Conservation (phyloP, 2,888 invertebrate genomes). For the Scaptomyza parva region DNA sequence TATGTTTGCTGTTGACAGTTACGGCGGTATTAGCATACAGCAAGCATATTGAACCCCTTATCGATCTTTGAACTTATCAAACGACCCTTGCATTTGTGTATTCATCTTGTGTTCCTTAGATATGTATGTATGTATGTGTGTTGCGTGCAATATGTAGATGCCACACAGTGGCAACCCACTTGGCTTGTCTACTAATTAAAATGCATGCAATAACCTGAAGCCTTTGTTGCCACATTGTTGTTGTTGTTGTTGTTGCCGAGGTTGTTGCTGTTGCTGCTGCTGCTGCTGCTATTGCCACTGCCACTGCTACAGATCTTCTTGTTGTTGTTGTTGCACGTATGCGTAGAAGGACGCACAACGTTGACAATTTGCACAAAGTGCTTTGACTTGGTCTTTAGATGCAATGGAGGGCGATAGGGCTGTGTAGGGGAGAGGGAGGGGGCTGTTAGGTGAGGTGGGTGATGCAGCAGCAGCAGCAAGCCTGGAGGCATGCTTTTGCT, state of each 20-base stretch:
- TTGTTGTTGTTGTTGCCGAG: constrained; percentile 65
- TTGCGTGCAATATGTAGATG: constrained; percentile 49
- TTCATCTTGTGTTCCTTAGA: constrained; percentile 46
- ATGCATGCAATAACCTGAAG: constrained; percentile 80
- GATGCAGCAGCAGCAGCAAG: background rate
- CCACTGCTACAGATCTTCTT: too few species aligned
- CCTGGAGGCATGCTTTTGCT: constrained; percentile 13
- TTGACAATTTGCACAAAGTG: constrained; percentile 79
- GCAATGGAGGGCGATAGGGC: background rate
- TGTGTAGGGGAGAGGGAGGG: background rate
- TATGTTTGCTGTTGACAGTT: background rate
- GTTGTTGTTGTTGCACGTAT: constrained; percentile 47
- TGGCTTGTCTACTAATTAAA: constrained; percentile 80
- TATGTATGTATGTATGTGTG: constrained; percentile 2
- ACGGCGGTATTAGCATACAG: background rate
- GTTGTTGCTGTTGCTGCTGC: constrained; percentile 55
- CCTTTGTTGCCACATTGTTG: constrained; percentile 78
- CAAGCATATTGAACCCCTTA: background rate
- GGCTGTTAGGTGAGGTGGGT: too few species aligned
- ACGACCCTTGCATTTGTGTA: constrained; percentile 17
- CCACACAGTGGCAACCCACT: constrained; percentile 72
- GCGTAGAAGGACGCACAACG: constrained; percentile 75
- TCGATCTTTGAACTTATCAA: background rate
- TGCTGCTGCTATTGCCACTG: constrained; percentile 27
- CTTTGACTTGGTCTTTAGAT: constrained; percentile 49